Conservation (phyloP, 2,888 invertebrate species). For the Calameuta pallipes region DNA sequence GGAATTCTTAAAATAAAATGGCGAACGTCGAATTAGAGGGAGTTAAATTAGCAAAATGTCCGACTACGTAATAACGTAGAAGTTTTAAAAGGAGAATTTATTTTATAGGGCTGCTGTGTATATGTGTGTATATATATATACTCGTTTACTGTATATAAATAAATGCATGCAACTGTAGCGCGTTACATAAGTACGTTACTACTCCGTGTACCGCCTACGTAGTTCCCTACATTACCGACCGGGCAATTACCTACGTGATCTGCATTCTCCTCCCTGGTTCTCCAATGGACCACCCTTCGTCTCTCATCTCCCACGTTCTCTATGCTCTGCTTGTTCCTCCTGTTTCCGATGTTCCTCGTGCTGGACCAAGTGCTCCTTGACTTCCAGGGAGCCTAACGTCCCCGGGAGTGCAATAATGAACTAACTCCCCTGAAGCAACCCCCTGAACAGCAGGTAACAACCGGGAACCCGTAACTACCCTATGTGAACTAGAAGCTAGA, state of each 20-base stretch:
- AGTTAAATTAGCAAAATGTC: neutral
- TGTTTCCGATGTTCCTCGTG: neutral
- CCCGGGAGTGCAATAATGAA: constrained; percentile 54
- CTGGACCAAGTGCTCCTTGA: neutral
- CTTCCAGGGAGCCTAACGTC: neutral
- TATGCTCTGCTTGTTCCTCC: neutral
- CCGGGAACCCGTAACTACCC: constrained; percentile 2
- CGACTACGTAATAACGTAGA: neutral
- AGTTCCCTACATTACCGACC: constrained; percentile 35
- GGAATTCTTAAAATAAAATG: neutral
- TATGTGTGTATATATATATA: neutral
- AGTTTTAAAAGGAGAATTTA: neutral
- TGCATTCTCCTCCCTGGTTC: constrained; percentile 36
- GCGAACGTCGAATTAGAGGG: neutral
- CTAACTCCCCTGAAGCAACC: constrained; percentile 42
- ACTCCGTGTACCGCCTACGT: constrained; percentile 12
- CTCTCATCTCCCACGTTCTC: neutral
- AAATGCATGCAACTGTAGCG: neutral
- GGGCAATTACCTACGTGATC: constrained; percentile 54
- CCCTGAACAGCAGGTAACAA: constrained; percentile 48
- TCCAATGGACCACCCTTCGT: neutral
- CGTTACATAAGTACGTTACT: neutral
- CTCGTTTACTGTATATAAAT: neutral
- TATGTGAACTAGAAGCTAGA: neutral
- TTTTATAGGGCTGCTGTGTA: neutral